phyloP scores from a whole-genome alignment of 1,140 invertebrate genomes.

The Drosophila navojoa region DNA sequence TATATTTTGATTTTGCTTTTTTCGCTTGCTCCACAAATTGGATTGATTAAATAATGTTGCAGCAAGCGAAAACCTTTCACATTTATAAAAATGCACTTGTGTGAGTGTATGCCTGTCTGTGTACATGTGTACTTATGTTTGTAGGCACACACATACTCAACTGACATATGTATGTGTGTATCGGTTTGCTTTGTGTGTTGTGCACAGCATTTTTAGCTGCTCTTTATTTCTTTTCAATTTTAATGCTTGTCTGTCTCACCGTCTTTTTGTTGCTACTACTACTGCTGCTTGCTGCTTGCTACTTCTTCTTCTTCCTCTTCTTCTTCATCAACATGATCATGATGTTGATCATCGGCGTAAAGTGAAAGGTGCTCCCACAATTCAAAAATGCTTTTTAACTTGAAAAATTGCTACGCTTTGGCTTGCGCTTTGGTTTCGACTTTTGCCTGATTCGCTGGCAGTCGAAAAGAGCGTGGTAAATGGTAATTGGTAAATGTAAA shows the following conservation, averaged over 20 bases:
- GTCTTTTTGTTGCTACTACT: slow-evolving; percentile 20
- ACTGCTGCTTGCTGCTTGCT: slow-evolving; percentile 8
- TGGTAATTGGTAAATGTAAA: slow-evolving; percentile 69
- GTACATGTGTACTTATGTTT: slow-evolving; percentile 35
- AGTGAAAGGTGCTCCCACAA: slow-evolving; percentile 83
- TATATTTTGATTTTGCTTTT: slow-evolving; percentile 63
- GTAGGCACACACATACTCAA: slow-evolving; percentile 11
- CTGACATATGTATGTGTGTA: slow-evolving; percentile 30
- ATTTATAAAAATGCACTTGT: slow-evolving; percentile 60
- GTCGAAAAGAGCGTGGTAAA: slow-evolving; percentile 62
- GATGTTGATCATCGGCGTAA: slow-evolving; percentile 47
- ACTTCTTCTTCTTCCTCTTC: slow-evolving; percentile 16
- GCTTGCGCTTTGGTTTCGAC: slow-evolving; percentile 53
- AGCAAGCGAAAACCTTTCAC: slow-evolving; percentile 82
- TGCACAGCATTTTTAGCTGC: slow-evolving; percentile 77
- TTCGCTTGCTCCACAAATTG: slow-evolving; percentile 79
- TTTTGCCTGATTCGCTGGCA: slow-evolving; percentile 41
- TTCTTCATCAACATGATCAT: slow-evolving; percentile 12
- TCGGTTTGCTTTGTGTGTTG: slow-evolving; percentile 75
- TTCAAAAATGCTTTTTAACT: slow-evolving; percentile 80
- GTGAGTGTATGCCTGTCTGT: slow-evolving; percentile 9
- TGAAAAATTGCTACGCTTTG: slow-evolving; percentile 73
- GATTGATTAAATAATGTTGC: slow-evolving; percentile 82
- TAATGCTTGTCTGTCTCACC: slow-evolving; percentile 38
- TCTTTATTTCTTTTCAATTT: slow-evolving; percentile 80